These are phyloP conservation scores for Thomomys bottae DNA, from an alignment of 2,113 vertebrate genomes.

Conservation along the genomic window DNA sequence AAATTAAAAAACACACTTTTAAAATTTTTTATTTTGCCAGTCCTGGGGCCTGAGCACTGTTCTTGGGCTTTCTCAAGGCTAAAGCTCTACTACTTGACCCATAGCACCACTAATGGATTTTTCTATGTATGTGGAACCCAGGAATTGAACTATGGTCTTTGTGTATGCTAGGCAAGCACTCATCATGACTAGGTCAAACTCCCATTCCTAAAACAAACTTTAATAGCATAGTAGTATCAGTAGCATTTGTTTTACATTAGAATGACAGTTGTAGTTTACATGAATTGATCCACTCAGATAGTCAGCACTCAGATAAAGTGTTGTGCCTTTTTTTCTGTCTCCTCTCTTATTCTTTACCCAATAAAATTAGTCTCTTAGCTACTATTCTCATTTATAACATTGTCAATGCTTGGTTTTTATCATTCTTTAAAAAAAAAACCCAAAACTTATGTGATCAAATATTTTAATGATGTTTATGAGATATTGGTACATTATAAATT, in stretches of 20 bases:
- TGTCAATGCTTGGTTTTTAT: background rate
- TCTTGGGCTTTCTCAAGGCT: too few species aligned
- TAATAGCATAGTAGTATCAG: background rate
- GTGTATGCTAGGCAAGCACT: too few species aligned
- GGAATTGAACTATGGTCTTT: too few species aligned
- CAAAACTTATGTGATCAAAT: conserved; percentile 14
- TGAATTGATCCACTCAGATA: background rate
- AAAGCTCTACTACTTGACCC: too few species aligned
- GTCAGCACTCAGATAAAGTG: background rate
- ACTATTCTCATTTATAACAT: background rate
- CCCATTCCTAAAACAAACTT: too few species aligned
- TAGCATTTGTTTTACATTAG: conserved; percentile 6
- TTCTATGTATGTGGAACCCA: too few species aligned
- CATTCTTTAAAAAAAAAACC: background rate
- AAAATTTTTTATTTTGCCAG: too few species aligned
- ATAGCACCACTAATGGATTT: too few species aligned
- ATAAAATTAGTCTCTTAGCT: background rate
- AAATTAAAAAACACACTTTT: too few species aligned
- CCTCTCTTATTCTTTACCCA: background rate
- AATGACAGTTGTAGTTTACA: conserved; percentile 18
- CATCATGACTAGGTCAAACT: too few species aligned
- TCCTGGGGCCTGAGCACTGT: too few species aligned
- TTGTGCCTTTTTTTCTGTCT: background rate
- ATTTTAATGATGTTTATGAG: background rate
- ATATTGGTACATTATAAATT: conserved; percentile 40